Conservation (phyloP, 2,888 invertebrate genomes). For the Cynaeus angustus region DNA sequence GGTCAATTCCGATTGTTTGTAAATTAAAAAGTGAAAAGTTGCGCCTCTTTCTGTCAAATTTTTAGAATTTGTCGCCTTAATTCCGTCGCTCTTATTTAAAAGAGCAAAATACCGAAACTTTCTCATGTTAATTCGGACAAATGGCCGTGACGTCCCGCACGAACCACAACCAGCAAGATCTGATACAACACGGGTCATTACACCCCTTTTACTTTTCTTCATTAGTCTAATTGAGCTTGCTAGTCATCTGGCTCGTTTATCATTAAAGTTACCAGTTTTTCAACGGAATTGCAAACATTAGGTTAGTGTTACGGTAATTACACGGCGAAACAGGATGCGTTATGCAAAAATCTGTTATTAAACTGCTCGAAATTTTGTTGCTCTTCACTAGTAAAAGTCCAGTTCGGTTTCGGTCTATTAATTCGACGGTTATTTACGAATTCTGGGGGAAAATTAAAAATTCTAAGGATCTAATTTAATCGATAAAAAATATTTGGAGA, state of each 20-base stretch:
- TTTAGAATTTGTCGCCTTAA: too few relatives aligned
- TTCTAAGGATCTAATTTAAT: too few relatives aligned
- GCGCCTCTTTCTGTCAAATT: too few relatives aligned
- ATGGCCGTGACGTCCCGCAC: background rate
- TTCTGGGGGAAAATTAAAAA: constrained; percentile 17
- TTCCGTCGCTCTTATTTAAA: too few relatives aligned
- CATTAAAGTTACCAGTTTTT: constrained; percentile 14
- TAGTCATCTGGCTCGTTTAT: constrained; percentile 19
- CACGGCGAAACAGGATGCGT: constrained; percentile 29
- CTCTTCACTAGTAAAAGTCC: constrained; percentile 20
- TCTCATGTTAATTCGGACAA: background rate
- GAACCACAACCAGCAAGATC: background rate
- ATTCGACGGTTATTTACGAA: constrained; percentile 28
- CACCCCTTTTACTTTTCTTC: constrained; percentile 31
- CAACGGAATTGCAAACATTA: constrained; percentile 12
- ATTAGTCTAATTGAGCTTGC: constrained; percentile 15
- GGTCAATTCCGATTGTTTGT: too few relatives aligned
- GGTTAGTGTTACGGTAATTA: constrained; percentile 39
- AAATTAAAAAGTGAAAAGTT: too few relatives aligned
- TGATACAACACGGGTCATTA: background rate
- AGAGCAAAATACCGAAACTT: constrained; percentile 4
- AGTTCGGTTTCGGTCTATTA: constrained; percentile 16
- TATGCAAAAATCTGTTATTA: constrained; percentile 33
- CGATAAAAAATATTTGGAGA: too few relatives aligned
- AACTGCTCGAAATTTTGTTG: constrained; percentile 4